Evolutionary conservation across 2,113 vertebrate species (phyloP).

Genomic region (Malurus melanocephalus): DNA sequence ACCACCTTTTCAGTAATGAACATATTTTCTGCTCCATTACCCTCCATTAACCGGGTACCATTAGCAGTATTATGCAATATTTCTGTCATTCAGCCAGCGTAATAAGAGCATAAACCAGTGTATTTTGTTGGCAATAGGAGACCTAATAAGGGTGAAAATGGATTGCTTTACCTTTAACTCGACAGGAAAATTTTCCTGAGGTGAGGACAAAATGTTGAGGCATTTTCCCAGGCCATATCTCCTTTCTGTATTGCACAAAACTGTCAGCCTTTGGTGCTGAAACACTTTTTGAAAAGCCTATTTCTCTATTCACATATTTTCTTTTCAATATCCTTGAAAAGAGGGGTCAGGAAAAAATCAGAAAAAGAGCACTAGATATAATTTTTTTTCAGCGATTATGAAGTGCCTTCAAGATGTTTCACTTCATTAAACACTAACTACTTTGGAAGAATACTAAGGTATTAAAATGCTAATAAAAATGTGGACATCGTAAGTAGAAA

Average conservation of each 20-base stretch:
- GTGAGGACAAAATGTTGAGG: background rate
- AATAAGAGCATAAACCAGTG: background rate
- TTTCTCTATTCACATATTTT: background rate
- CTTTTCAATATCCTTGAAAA: background rate
- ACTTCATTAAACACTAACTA: background rate
- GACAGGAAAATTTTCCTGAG: background rate
- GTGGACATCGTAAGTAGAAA: background rate
- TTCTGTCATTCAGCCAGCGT: conserved; percentile 1
- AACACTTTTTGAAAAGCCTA: background rate
- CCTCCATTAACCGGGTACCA: conserved; percentile 1
- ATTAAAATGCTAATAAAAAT: background rate
- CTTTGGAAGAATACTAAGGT: background rate
- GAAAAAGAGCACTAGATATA: background rate
- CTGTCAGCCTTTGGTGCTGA: background rate
- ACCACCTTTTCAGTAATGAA: conserved; percentile 30
- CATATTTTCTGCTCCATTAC: conserved; percentile 34
- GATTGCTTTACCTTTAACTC: background rate
- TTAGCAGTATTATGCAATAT: conserved; percentile 6
- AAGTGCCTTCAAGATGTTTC: background rate
- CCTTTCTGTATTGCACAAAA: background rate
- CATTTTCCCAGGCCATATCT: background rate
- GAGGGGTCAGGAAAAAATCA: background rate
- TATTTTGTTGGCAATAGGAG: background rate
- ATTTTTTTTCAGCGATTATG: background rate
- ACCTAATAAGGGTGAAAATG: background rate